These are phyloP conservation scores for Melanargia galathea DNA, from an alignment of 2,888 invertebrate species.

Conservation along the genomic window DNA sequence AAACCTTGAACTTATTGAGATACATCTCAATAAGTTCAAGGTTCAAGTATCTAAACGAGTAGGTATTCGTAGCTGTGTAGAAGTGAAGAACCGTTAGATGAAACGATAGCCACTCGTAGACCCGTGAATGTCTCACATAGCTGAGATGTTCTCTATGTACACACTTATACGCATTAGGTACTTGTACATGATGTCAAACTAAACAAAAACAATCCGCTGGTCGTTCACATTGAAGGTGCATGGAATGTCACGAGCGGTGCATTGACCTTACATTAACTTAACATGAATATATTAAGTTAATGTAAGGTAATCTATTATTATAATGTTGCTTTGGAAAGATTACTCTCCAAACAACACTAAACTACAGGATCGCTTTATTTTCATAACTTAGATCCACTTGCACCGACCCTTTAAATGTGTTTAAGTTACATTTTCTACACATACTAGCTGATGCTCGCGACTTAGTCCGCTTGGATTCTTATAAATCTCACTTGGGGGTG, in stretches of 20 bases:
- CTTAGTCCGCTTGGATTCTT: no score
- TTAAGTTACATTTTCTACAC: no score
- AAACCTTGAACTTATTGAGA: no score
- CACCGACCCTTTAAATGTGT: no score
- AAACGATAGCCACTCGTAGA: neutral
- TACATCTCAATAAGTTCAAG: no score
- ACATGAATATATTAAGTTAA: neutral
- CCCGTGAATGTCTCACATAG: neutral
- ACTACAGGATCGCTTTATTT: no score
- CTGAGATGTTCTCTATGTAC: conserved; percentile 2
- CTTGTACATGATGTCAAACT: conserved; percentile 6
- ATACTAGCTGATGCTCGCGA: no score
- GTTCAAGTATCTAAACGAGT: no score
- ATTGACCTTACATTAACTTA: conserved; percentile 20
- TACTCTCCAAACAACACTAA: neutral
- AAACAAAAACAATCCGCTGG: conserved; percentile 23
- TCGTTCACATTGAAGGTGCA: conserved; percentile 32
- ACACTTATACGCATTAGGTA: neutral
- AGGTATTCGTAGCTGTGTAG: no score
- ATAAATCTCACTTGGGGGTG: no score
- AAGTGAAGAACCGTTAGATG: neutral
- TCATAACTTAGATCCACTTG: no score
- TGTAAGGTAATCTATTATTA: neutral
- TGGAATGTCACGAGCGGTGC: conserved; percentile 29
- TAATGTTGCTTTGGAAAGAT: neutral